Evolutionary conservation across 2,797 vertebrate species (phyloP).

Genomic region (Catharus ustulatus): DNA sequence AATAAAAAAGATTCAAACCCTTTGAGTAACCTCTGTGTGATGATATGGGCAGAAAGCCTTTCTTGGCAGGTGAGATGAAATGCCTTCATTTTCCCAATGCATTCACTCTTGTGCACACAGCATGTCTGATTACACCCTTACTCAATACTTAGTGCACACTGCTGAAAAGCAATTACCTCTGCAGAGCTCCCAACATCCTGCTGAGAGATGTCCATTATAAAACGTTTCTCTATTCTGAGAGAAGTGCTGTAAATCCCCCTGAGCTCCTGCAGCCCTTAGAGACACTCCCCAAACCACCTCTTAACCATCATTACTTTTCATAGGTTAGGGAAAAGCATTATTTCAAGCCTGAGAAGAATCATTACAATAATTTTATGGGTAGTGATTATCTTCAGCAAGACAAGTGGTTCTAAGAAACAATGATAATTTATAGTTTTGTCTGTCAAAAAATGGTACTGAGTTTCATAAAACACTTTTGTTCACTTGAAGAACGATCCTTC

Average conservation of each 20-base stretch:
- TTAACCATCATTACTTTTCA: background rate
- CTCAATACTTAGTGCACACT: background rate
- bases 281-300: background rate
- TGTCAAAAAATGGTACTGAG: background rate
- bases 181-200: slow-evolving; percentile 1
- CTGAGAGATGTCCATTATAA: slow-evolving; percentile 12
- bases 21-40: background rate
- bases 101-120: background rate
- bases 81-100: background rate
- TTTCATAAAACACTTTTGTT: background rate
- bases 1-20: background rate
- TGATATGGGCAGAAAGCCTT: background rate
- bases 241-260: slow-evolving; percentile 3
- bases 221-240: background rate
- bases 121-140: background rate
- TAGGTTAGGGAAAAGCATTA: background rate
- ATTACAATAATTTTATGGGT: background rate
- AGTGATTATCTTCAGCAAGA: background rate
- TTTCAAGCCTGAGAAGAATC: slow-evolving; percentile 15
- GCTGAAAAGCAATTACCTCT: slow-evolving; percentile 24
- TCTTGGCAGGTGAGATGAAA: slow-evolving; percentile 17
- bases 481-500: background rate
- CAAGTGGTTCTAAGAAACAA: background rate
- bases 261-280: background rate
- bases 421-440: background rate